phyloP scores from a whole-genome alignment of 2,113 vertebrate genomes.

The Scortum barcoo region DNA sequence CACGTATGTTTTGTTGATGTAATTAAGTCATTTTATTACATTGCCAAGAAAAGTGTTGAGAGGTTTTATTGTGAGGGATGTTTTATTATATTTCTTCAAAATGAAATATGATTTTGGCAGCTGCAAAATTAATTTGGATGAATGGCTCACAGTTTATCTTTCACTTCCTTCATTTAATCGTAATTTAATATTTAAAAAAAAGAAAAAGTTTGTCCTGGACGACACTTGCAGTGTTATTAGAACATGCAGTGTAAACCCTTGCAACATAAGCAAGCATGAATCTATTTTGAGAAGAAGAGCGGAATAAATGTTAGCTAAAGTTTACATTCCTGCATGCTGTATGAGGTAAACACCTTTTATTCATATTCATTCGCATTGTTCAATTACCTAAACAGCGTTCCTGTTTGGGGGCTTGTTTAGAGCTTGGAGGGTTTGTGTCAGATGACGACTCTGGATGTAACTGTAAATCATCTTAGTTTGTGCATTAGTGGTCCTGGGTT shows the following conservation, averaged over 20 bases:
- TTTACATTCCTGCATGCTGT: conserved; percentile 39
- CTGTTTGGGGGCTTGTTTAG: not conserved
- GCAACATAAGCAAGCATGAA: conserved; percentile 33
- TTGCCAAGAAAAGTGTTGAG: not conserved
- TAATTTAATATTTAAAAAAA: conserved; percentile 14
- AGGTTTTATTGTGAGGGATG: not conserved
- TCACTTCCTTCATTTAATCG: not conserved
- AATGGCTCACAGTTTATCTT: not conserved
- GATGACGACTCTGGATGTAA: not conserved
- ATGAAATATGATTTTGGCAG: not conserved
- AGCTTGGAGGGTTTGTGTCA: not conserved
- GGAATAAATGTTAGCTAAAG: conserved; percentile 25
- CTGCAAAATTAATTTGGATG: not conserved
- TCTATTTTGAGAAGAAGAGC: conserved; percentile 37
- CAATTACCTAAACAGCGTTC: not conserved
- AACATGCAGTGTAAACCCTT: conserved; percentile 33
- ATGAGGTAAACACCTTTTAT: conserved; percentile 29
- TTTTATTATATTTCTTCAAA: not conserved
- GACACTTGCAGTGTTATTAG: conserved; percentile 4
- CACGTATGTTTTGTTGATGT: not conserved
- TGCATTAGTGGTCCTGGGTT: not conserved
- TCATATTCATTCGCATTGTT: conserved; percentile 21
- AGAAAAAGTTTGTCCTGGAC: not conserved
- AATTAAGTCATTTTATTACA: not conserved
- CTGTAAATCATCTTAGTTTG: not conserved